These are phyloP conservation scores for Ivindomyrus marchei DNA, from an alignment of 2,113 vertebrate species.

Conservation along the genomic window DNA sequence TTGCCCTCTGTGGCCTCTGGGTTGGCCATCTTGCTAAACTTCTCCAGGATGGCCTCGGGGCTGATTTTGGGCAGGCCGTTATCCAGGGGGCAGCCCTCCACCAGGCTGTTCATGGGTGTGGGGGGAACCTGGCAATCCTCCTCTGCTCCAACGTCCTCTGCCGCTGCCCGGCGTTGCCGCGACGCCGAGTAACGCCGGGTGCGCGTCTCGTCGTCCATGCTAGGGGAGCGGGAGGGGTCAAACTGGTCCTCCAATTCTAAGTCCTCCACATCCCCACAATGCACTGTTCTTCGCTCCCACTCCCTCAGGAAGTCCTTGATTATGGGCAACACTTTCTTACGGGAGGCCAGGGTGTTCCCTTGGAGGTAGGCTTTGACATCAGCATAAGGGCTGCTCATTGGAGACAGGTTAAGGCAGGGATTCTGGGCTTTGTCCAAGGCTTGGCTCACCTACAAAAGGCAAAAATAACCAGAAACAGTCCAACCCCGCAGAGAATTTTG, in stretches of 20 bases:
- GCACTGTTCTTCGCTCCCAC: constrained; percentile 28
- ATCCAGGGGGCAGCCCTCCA: constrained; percentile 86
- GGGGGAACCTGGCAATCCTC: constrained; percentile 71
- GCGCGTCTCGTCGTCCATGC: background rate
- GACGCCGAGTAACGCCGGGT: background rate
- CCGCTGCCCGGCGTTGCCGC: background rate
- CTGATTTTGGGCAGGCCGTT: constrained; percentile 70
- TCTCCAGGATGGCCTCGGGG: constrained; percentile 69
- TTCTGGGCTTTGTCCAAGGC: constrained; percentile 63
- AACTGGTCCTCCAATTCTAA: constrained; percentile 12
- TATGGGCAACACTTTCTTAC: constrained; percentile 83
- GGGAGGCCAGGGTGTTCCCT: constrained; percentile 67
- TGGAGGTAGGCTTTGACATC: constrained; percentile 69
- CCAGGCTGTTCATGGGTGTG: constrained; percentile 92
- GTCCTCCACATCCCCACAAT: background rate
- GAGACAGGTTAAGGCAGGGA: constrained; percentile 61
- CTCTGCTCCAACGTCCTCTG: background rate
- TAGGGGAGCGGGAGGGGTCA: constrained; percentile 14
- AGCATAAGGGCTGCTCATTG: constrained; percentile 53
- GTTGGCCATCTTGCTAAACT: constrained; percentile 61
- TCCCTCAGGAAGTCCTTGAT: constrained; percentile 65
- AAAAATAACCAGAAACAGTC: background rate
- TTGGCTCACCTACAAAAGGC: constrained; percentile 60
- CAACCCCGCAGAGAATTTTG: background rate
- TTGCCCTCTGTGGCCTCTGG: constrained; percentile 9